Base-by-base conservation (phyloP, 2,797 vertebrate species). In the Enteromius afrohamiltoni region DNA sequence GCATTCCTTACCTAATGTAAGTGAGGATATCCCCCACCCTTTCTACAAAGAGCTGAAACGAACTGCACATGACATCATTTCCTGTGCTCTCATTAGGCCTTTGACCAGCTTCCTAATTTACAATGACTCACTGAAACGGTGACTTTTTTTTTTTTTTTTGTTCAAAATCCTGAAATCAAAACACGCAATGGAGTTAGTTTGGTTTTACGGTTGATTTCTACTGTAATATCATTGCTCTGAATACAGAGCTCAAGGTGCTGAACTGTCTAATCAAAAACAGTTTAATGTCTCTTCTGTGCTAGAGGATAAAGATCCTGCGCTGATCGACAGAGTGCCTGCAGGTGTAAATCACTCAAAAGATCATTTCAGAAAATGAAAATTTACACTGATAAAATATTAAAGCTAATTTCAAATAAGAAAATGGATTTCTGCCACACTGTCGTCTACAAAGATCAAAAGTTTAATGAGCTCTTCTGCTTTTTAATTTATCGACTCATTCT, bases 251-350 rank as follows among this genome's bases (percentile, higher is more conserved):
- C 47, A 81, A 91, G 89, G 65, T 92, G 92, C 93, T 90, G 87
- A 89, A 93, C 90, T 26, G 84, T 78, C 90, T 90, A 88, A 90
- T 93, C 91, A 90, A 79, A 58, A 88, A 88, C 76, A 84, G 89
- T 86, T 89, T 75, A 86, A 91, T 93, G 81, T 86, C 29, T 70
- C 84, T 85, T 80, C 86, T 85, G 80, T 82, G 86, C 79, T 83
- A 71, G 92, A 74, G 92, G 82, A 77, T 76, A 37, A 77, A 75
- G 55, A 89, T 85, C 83, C 40, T 51, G 77, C 79, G 85, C 17
- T 13, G 11, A 49, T 31, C 14, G 19, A 71, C 26, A 1, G 3
- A 34, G 42, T 9, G 29, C 60, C 11, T 79, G 29, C 19, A 67
- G 49, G 34, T 21, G n/a, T 40, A 55, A 79, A 40, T 26, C 31